Conservation (phyloP, 2,888 invertebrate genomes). For the Callyntrura guangdongensis region DNA sequence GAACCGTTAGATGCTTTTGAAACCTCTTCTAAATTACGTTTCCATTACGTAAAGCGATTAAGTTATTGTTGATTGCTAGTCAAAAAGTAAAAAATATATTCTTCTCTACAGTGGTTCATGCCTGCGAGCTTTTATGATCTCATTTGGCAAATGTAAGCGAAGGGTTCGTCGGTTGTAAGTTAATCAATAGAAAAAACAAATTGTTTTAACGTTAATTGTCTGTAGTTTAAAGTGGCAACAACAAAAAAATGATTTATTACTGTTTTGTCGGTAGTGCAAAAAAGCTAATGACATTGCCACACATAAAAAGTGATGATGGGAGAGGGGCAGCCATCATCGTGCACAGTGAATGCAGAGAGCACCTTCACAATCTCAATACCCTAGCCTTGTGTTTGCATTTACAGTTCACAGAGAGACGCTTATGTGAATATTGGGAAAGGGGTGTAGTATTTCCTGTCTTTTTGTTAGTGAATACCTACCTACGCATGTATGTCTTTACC, state of each 20-base stretch:
- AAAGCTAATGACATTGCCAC: conserved; percentile 11
- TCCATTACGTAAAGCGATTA: conserved; percentile 20
- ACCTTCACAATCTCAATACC: not conserved
- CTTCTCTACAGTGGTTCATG: conserved; percentile 6
- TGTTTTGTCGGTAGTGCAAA: conserved; percentile 1
- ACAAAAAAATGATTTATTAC: conserved; percentile 34
- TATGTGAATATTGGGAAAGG: conserved; percentile 15
- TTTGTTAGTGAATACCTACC: no score
- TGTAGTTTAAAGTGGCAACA: conserved; percentile 29
- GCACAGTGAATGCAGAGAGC: no score
- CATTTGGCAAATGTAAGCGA: conserved; percentile 33
- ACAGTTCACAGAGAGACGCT: not conserved
- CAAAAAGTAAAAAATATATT: conserved; percentile 5
- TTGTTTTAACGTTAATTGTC: conserved; percentile 46
- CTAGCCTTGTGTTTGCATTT: not conserved
- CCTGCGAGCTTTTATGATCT: conserved; percentile 26
- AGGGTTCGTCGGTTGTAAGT: conserved; percentile 7
- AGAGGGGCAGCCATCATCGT: not conserved
- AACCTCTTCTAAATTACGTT: conserved; percentile 30
- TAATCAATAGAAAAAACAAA: conserved; percentile 39
- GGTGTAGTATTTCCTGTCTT: conserved; percentile 31
- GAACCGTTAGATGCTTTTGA: conserved; percentile 41
- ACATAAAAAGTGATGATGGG: not conserved
- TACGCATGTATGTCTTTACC: no score
- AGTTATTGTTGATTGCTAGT: conserved; percentile 23